These are phyloP conservation scores for Microdon myrmicae DNA, from an alignment of 2,888 invertebrate species.

Conservation along the genomic window DNA sequence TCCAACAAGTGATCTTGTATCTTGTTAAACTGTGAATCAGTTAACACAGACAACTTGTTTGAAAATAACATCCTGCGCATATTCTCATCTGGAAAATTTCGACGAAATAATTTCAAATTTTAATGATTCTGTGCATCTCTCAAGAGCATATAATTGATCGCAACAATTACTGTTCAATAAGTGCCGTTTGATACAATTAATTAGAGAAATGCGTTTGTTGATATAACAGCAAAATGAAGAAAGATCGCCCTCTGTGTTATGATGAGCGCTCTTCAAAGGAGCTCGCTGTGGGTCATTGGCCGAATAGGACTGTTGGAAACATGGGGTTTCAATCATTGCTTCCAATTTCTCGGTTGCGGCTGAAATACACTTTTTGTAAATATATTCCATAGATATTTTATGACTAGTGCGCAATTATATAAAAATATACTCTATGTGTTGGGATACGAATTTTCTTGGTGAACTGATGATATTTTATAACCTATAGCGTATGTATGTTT, in stretches of 20 bases:
- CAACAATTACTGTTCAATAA: constrained; percentile 11
- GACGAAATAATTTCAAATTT: constrained; percentile 12
- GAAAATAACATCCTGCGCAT: neutral
- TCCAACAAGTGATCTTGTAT: too few species aligned
- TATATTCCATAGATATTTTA: too few species aligned
- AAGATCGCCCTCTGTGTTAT: constrained; percentile 47
- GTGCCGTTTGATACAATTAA: constrained; percentile 37
- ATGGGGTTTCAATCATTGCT: constrained; percentile 3
- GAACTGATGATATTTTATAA: too few species aligned
- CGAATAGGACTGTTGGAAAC: constrained; percentile 33
- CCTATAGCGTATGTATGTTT: too few species aligned
- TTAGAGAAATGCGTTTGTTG: constrained; percentile 35
- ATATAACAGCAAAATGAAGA: constrained; percentile 21
- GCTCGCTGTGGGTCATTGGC: constrained; percentile 31
- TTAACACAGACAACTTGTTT: too few species aligned
- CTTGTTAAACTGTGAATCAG: too few species aligned
- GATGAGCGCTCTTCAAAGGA: constrained; percentile 37
- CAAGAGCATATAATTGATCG: constrained; percentile 7
- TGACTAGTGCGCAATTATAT: too few species aligned
- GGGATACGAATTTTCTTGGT: too few species aligned
- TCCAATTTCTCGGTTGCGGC: too few species aligned
- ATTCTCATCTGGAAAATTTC: neutral
- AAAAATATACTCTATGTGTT: too few species aligned
- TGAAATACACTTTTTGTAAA: too few species aligned
- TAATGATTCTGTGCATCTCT: constrained; percentile 16